These are phyloP conservation scores for Dipodomys stephensi DNA, from an alignment of 2,113 vertebrate genomes.

Conservation along the genomic window DNA sequence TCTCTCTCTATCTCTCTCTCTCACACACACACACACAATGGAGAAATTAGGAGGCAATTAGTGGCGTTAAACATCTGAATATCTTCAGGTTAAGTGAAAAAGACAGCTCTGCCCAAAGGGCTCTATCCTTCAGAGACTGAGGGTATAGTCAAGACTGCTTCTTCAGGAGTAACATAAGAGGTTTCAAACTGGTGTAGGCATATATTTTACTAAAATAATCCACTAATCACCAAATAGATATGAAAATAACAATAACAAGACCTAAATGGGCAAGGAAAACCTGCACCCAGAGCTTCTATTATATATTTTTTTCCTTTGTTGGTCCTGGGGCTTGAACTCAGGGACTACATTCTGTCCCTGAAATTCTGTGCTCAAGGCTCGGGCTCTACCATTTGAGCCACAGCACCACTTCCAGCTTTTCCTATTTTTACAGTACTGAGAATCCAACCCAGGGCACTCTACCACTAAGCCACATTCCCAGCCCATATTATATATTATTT, in stretches of 20 bases:
- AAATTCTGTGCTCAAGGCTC: too few species aligned
- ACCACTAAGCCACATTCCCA: neutral
- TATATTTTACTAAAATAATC: constrained; percentile 40
- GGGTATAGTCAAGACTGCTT: neutral
- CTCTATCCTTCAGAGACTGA: neutral
- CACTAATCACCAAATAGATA: constrained; percentile 32
- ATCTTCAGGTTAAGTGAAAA: neutral
- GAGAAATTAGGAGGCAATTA: constrained; percentile 20
- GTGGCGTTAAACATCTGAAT: neutral
- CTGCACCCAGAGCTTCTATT: neutral
- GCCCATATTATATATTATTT: neutral
- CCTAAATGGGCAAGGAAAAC: neutral
- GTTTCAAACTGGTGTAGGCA: neutral
- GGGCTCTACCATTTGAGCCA: too few species aligned
- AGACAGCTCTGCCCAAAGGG: neutral
- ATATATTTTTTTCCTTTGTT: neutral
- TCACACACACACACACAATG: too few species aligned
- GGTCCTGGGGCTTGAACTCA: neutral
- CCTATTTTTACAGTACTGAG: too few species aligned
- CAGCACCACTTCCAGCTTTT: too few species aligned
- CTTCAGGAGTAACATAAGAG: neutral
- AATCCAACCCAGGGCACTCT: too few species aligned
- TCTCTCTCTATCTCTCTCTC: too few species aligned
- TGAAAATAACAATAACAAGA: constrained; percentile 11
- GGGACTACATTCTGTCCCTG: too few species aligned